phyloP scores from a whole-genome alignment of 2,797 vertebrate species.

The Antennarius maculatus region DNA sequence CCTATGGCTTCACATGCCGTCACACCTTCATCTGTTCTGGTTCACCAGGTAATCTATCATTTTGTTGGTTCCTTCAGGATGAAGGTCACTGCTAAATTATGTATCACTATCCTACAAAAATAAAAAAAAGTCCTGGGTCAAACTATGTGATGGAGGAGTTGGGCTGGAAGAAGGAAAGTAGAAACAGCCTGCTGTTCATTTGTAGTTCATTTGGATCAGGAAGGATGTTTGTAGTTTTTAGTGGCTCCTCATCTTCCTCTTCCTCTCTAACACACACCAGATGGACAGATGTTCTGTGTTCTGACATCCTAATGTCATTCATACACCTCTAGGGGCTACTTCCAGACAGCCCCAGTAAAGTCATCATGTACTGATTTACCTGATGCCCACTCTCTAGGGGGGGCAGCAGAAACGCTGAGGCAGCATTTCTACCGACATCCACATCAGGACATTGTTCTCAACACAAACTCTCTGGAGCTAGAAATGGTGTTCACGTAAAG shows the following conservation, averaged over 20 bases:
- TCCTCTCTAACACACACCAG: conserved; percentile 34
- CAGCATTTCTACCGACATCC: too few species aligned
- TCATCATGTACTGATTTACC: too few species aligned
- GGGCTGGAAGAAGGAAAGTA: conserved; percentile 21
- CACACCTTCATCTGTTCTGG: conserved; percentile 26
- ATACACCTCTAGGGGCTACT: conserved; percentile 15
- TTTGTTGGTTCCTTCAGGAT: conserved; percentile 24
- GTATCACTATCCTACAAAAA: conserved; percentile 46
- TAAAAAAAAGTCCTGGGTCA: conserved; percentile 2
- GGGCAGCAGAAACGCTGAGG: too few species aligned
- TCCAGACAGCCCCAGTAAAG: background rate
- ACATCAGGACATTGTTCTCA: too few species aligned
- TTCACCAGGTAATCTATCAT: conserved; percentile 28
- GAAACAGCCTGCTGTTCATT: conserved; percentile 37
- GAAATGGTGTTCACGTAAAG: too few species aligned
- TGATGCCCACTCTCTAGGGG: too few species aligned
- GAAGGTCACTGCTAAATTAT: conserved; percentile 72
- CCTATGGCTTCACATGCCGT: conserved; percentile 33
- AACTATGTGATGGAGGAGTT: background rate
- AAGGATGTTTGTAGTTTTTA: conserved; percentile 34
- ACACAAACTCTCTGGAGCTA: too few species aligned
- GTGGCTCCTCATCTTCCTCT: conserved; percentile 11
- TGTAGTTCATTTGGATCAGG: conserved; percentile 51
- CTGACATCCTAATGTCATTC: conserved; percentile 28
- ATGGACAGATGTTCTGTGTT: conserved; percentile 17